Base-by-base conservation (phyloP, 2,888 invertebrate genomes). In the Zaprionus obscuricornis region DNA sequence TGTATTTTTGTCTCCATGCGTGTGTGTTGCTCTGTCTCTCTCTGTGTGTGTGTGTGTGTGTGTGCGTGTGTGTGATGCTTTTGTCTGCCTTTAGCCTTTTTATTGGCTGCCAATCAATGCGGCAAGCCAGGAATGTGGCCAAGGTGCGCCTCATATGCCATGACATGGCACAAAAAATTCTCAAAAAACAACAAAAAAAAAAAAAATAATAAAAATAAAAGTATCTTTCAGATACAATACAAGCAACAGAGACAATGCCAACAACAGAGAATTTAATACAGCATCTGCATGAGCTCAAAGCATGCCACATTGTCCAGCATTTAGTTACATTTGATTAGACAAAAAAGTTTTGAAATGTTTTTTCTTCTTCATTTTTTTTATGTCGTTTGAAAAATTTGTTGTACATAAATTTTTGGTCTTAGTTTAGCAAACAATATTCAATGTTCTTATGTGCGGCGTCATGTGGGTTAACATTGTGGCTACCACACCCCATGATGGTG, bases 41-140 rank as follows among this genome's bases (percentile, higher is more conserved):
- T n/a, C n/a, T n/a, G 4, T 24, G n/a, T 26, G 3, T 29, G 27
- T 27, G 22, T 13, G 29, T 31, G 31, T 39, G 7, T 43, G 27
- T 16, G 13, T 17, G 16, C 10, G 18, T 39, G 14, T 26, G 27
- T 46, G 45, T 33, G 42, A 16, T 10, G 13, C 3, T 55, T 52
- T 54, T 63, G 50, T 59, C 43, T 65, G 29, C 27, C 40, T 60
- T 46, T 55, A 22, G 47, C 46, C 47, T 62, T 70, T 70, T 73
- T 85, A 83, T 79, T 73, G 66, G 70, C 84, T 85, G 85, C 83
- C 83, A 81, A 83, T 81, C 85, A 58, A 36, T 42, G 52, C 42
- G 31, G 36, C 42, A 29, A 58, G n/a, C n/a, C 51, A 47, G 56
- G 76, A 52, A 58, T 78, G 59, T 56, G 55, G 37, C 55, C 14